These are phyloP conservation scores for Bufo bufo DNA, from an alignment of 2,113 vertebrate species.

Conservation along the genomic window DNA sequence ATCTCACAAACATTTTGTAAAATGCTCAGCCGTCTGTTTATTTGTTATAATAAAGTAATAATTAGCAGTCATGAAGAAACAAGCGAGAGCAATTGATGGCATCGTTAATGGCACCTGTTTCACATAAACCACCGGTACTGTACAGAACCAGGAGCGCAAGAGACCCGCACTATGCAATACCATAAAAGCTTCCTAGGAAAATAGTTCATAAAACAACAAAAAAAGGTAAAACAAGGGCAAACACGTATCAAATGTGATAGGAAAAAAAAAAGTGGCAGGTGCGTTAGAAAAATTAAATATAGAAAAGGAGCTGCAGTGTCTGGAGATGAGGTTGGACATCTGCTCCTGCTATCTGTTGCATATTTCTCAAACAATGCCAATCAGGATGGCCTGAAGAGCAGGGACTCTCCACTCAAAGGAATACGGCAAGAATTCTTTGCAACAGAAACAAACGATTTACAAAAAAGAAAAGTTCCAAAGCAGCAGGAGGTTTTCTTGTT, in stretches of 20 bases:
- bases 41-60: conserved; percentile 58
- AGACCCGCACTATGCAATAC: conserved; percentile 2
- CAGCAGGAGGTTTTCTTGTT: conserved; percentile 33
- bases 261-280: conserved; percentile 57
- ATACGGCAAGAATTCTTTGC: background rate
- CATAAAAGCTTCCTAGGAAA: conserved; percentile 28
- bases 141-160: conserved; percentile 16
- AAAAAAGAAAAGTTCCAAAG: conserved; percentile 25
- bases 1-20: conserved; percentile 42
- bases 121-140: conserved; percentile 51
- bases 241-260: background rate
- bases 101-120: conserved; percentile 56
- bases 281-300: background rate
- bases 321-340: conserved; percentile 62
- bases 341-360: conserved; percentile 66
- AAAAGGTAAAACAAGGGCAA: conserved; percentile 46
- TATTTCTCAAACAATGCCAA: conserved; percentile 65
- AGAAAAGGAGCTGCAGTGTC: conserved; percentile 37
- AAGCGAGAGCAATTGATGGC: conserved; percentile 35
- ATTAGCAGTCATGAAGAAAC: conserved; percentile 48
- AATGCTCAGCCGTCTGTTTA: conserved; percentile 54
- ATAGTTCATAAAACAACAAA: background rate
- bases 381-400: conserved; percentile 64
- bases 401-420: conserved; percentile 60
- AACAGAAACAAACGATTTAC: conserved; percentile 8